phyloP scores from a whole-genome alignment of 2,888 invertebrate species.

The Scaptomyza caliginosa region DNA sequence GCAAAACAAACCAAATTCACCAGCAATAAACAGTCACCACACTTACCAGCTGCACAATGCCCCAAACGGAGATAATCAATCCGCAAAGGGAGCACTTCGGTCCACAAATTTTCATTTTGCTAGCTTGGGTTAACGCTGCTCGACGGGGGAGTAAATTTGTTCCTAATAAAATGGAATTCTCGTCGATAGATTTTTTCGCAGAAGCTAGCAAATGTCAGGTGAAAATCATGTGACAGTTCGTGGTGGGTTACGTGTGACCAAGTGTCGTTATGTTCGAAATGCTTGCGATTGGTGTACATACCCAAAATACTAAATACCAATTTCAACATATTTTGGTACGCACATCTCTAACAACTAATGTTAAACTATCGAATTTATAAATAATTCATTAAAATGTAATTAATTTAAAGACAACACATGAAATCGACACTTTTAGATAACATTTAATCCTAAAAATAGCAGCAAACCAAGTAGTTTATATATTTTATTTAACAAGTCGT shows the following conservation, averaged over 20 bases:
- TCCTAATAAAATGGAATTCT: slow-evolving; percentile 45
- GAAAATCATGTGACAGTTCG: slow-evolving; percentile 84
- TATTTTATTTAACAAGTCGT: slow-evolving; percentile 3
- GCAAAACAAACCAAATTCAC: slow-evolving; percentile 27
- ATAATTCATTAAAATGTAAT: not conserved
- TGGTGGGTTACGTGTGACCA: slow-evolving; percentile 52
- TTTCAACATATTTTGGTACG: not conserved
- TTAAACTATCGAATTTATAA: not conserved
- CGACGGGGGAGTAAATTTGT: slow-evolving; percentile 44
- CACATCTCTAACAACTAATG: not conserved
- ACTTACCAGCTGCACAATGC: slow-evolving; percentile 95
- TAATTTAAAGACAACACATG: not conserved
- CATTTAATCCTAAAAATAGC: not conserved
- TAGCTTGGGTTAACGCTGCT: slow-evolving; percentile 47
- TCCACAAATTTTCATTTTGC: slow-evolving; percentile 92
- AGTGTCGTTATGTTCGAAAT: not conserved
- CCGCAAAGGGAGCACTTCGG: slow-evolving; percentile 97
- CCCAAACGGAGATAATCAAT: slow-evolving; percentile 96
- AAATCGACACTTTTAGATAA: not conserved
- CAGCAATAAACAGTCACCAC: slow-evolving; percentile 80
- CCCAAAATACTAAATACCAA: slow-evolving; percentile 6
- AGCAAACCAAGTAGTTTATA: not conserved
- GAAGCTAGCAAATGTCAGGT: slow-evolving; percentile 82
- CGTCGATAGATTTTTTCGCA: slow-evolving; percentile 56
- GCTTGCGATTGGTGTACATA: not conserved